Conservation (phyloP, 2,888 invertebrate genomes). For the Drosophila recens region DNA sequence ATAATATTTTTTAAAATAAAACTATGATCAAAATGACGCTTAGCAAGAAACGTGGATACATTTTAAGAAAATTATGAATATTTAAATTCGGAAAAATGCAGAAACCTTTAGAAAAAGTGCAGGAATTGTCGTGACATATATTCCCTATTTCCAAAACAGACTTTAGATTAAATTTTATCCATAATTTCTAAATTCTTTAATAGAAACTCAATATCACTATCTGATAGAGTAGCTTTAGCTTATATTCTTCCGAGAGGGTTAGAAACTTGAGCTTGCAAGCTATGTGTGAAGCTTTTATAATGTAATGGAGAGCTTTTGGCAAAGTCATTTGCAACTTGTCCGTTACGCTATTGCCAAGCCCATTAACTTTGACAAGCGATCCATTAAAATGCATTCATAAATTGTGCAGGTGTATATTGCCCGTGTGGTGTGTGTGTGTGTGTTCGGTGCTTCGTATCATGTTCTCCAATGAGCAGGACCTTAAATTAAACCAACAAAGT, state of each 20-base stretch:
- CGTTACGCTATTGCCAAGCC: slow-evolving; percentile 35
- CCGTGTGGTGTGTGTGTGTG: slow-evolving; percentile 4
- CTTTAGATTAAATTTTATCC: too few species aligned
- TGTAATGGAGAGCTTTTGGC: slow-evolving; percentile 29
- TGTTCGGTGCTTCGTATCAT: slow-evolving; percentile 38
- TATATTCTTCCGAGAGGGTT: background rate
- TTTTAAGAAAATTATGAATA: too few species aligned
- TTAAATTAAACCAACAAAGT: slow-evolving; percentile 65
- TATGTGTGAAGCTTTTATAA: slow-evolving; percentile 18
- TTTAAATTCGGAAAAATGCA: too few species aligned
- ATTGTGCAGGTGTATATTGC: slow-evolving; percentile 62
- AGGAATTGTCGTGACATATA: too few species aligned
- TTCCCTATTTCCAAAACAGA: too few species aligned
- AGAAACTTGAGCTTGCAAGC: background rate
- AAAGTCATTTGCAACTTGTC: slow-evolving; percentile 46
- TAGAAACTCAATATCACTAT: too few species aligned
- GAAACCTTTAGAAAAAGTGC: too few species aligned
- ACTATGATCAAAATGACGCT: too few species aligned
- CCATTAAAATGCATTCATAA: slow-evolving; percentile 76
- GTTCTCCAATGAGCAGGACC: slow-evolving; percentile 51
- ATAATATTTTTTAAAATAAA: too few species aligned
- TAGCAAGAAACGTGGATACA: too few species aligned
- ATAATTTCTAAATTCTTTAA: too few species aligned
- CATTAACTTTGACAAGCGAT: slow-evolving; percentile 71
- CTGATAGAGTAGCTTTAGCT: too few species aligned